Evolutionary conservation across 92 coral and sea anemone species (phyloP).

Genomic region (Paragorgia papillata): DNA sequence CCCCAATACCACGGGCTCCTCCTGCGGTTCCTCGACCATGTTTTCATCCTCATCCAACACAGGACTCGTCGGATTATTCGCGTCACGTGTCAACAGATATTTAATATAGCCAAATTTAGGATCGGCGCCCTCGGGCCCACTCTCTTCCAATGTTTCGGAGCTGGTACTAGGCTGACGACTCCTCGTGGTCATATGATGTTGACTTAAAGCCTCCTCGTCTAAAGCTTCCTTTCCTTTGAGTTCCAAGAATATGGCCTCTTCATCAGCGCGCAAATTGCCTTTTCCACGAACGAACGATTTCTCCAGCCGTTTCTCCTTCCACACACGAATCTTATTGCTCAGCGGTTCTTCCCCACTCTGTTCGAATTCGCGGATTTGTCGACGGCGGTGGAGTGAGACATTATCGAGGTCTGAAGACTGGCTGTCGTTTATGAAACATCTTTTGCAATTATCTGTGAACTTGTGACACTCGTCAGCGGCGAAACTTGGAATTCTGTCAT

Average conservation of each 20-base stretch:
- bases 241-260: conserved; percentile 11
- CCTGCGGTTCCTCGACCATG: not conserved
- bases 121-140: not conserved
- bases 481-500: conserved; percentile 27
- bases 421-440: conserved; percentile 17
- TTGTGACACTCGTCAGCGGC: conserved; percentile 37
- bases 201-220: not conserved
- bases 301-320: conserved; percentile 42
- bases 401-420: not conserved
- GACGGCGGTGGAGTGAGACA: conserved; percentile 32
- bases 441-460: conserved; percentile 30
- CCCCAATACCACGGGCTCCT: not conserved
- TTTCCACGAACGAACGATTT: conserved; percentile 28
- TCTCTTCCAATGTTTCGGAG: conserved; percentile 26
- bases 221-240: not conserved
- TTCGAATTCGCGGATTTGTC: conserved; percentile 40
- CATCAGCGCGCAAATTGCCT: conserved; percentile 1
- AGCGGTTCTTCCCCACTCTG: conserved; percentile 34
- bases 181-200: conserved; percentile 27
- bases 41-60: not conserved
- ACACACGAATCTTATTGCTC: conserved; percentile 33
- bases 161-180: conserved; percentile 9
- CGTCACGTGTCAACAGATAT: conserved; percentile 30
- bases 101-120: conserved; percentile 14
- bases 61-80: not conserved